Base-by-base conservation (phyloP, 2,888 invertebrate genomes). In the Lepidocyrtinus sp. region DNA sequence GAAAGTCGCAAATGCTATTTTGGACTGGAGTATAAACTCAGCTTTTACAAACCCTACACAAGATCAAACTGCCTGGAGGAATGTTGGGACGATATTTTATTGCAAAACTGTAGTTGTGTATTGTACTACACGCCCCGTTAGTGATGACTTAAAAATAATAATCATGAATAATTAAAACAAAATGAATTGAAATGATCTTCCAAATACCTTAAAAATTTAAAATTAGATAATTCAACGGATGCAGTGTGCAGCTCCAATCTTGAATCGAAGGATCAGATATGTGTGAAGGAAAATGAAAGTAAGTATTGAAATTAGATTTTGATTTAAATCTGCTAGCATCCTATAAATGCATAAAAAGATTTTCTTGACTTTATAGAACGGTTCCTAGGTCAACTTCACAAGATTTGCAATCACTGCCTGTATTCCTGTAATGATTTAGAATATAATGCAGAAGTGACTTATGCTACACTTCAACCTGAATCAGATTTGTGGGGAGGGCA, bases 251-350 rank as follows among this genome's bases (percentile, higher is more conserved):
- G 82, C 15, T 71, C 85, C 12, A 78, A 80, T 50, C 62, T 62
- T 12, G 74, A 68, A 1, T 89, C 93, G 82, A 89, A 91, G 36
- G 88, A 90, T 82, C 94, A 93, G 88, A 88, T 90, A 1, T 81
- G 81, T 55, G 73, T 78, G 2, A 65, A 67, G 24, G 67, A 64
- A 3, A 72, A 22, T 45, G 72, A 71, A 72, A 27, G 77, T 71
- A 65, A 64, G 50, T 12, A 3, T 21, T 5, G 21, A 45, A 21
- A 45, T n/a, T n/a, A n/a, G n/a, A 45, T 36, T 19, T 24, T 12
- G 1, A n/a, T 25, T 69, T 21, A 7, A 55, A n/a, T 50, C 55
- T 3, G 50, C 25, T 59, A 59, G 21, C 15, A 24, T 45, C 12
- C 5, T 45, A 5, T 45, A 45, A 12, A 9, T 9, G 5, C 45